phyloP scores from a whole-genome alignment of 1,140 invertebrate species.

The Leptoteleia sp. region DNA sequence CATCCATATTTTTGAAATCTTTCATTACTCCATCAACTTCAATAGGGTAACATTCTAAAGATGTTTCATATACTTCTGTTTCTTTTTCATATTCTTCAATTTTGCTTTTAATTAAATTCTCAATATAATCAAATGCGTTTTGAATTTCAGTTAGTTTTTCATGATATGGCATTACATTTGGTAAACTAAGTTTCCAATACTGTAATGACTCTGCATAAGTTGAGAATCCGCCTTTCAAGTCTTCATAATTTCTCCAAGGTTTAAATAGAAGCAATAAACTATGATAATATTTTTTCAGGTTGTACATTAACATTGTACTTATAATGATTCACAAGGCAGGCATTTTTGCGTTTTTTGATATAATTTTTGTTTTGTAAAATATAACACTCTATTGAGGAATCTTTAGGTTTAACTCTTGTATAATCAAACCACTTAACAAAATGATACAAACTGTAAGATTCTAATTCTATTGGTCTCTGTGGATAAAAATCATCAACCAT shows the following conservation, averaged over 20 bases:
- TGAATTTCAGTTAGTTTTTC: conserved; percentile 60
- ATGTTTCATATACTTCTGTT: conserved; percentile 17
- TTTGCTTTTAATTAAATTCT: conserved; percentile 54
- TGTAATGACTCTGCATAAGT: conserved; percentile 68
- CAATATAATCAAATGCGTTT: conserved; percentile 48
- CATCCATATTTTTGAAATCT: conserved; percentile 58
- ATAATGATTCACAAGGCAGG: conserved; percentile 65
- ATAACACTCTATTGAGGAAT: conserved; percentile 36
- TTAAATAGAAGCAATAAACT: conserved; percentile 67
- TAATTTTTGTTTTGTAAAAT: conserved; percentile 11
- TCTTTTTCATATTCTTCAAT: conserved; percentile 36
- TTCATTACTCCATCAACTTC: conserved; percentile 65
- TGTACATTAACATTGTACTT: conserved; percentile 49
- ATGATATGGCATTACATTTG: conserved; percentile 65
- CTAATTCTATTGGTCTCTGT: conserved; percentile 56
- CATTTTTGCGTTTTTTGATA: conserved; percentile 62
- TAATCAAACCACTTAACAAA: conserved; percentile 52
- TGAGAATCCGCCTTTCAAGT: conserved; percentile 52
- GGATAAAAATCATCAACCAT: conserved; percentile 64
- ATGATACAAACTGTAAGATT: conserved; percentile 54
- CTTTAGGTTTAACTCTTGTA: conserved; percentile 19
- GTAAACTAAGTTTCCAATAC: conserved; percentile 28
- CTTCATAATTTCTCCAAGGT: conserved; percentile 64
- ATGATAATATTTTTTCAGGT: conserved; percentile 69
- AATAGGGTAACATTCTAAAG: conserved; percentile 32